A percentile compares a stretch with the other conserved stretches of the same genome.
These are phyloP conservation scores for Tyria jacobaeae DNA, from an alignment of 2,888 invertebrate species.

Conservation along the genomic window DNA sequence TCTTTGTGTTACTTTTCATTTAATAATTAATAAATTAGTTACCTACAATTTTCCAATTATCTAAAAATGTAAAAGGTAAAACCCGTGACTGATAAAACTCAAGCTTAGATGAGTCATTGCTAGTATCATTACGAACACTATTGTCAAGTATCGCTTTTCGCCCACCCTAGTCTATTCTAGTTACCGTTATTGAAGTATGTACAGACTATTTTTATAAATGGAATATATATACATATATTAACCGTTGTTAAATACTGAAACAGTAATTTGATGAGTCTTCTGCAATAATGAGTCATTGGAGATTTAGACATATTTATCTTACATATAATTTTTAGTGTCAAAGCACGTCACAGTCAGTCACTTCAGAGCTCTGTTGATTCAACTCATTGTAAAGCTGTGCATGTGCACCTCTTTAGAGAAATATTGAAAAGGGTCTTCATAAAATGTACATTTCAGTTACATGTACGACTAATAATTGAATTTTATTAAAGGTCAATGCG, in stretches of 20 bases:
- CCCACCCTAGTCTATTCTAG: not conserved
- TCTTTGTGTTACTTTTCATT: no score
- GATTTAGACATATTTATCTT: no score
- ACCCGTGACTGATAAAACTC: not conserved
- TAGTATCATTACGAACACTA: not conserved
- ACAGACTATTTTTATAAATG: no score
- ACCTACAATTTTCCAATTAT: not conserved
- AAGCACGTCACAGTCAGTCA: not conserved
- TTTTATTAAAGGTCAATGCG: no score
- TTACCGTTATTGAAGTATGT: not conserved
- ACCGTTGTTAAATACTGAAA: slow-evolving; percentile 5
- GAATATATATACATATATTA: not conserved
- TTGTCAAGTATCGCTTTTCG: not conserved
- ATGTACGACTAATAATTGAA: not conserved
- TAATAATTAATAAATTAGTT: no score
- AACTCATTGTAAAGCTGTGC: not conserved
- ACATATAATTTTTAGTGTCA: not conserved
- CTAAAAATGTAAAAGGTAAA: not conserved
- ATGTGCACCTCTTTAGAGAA: not conserved
- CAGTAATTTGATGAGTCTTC: not conserved
- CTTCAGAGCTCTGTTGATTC: not conserved
- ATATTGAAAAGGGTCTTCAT: not conserved
- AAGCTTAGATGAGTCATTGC: not conserved
- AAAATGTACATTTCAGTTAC: not conserved
- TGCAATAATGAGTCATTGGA: not conserved